These are phyloP conservation scores for Drosophila prosaltans DNA, from an alignment of 1,140 invertebrate species.

Conservation along the genomic window DNA sequence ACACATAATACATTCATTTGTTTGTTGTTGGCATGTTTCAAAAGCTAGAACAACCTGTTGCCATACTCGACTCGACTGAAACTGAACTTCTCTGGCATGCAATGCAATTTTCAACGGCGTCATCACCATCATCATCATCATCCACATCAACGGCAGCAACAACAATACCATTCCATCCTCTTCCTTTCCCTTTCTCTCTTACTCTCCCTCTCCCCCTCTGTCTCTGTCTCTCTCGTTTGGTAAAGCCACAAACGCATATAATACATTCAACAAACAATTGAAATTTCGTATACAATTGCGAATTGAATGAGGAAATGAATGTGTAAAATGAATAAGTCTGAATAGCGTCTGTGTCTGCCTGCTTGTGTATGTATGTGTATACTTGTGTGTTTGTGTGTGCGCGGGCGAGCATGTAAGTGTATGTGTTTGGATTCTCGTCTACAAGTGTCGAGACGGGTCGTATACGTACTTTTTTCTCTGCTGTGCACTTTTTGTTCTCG, in stretches of 20 bases:
- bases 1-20: constrained; percentile 50
- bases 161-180: constrained; percentile 5
- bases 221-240: background rate
- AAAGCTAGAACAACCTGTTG: constrained; percentile 63
- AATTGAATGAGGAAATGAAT: constrained; percentile 82
- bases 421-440: constrained; percentile 47
- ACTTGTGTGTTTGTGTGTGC: constrained; percentile 6
- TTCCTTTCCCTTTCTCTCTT: background rate
- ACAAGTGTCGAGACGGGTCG: constrained; percentile 78
- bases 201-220: background rate
- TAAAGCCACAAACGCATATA: constrained; percentile 60
- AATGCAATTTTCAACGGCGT: constrained; percentile 80
- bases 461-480: constrained; percentile 62
- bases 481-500: constrained; percentile 46
- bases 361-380: constrained; percentile 17
- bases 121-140: constrained; percentile 54
- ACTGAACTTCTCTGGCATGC: constrained; percentile 71
- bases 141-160: constrained; percentile 29
- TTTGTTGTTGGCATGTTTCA: constrained; percentile 67
- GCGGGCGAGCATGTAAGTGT: background rate
- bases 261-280: constrained; percentile 81
- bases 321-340: constrained; percentile 81
- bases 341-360: constrained; percentile 60
- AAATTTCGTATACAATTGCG: constrained; percentile 81
- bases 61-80: constrained; percentile 47